Base-by-base conservation (phyloP, 2,797 vertebrate genomes). In the Poliocrania exsul region DNA sequence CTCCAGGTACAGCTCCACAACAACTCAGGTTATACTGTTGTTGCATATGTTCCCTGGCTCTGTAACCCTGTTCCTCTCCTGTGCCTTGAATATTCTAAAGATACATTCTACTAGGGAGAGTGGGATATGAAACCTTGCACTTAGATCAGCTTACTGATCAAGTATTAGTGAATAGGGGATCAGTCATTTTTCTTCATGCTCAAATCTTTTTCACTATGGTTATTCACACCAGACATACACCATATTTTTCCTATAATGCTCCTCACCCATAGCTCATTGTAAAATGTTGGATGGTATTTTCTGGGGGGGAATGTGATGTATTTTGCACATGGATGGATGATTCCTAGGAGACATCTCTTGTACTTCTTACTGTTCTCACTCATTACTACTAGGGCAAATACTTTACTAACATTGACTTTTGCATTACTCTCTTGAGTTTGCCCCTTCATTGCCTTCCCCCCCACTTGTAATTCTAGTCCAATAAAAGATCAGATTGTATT, bases 381-480 rank as follows among this genome's bases (percentile, higher is more conserved):
- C 9, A 5, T 24, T 81, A 24, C 9, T 73, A 7, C 20, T 24
- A 33, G 50, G 29, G 21, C 17, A 58, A 70, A 46, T 33, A 37
- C 25, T 66, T 75, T 60, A 74, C 21, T 46, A 57, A 26, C 9
- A 26, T 5, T 77, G 56, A 42, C 38, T 33, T 78, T 16, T 61
- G 15, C 35, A 33, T 77, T 75, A 7, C 40, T 84, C 11, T 65
- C 42, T 35, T 69, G 46, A 74, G 50, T 64, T 56, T 77, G 2
- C 28, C 19, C 8, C 26, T 81, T 83, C 60, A 20, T 16, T 37
- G 19, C 8, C 10, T 18, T 33, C 15, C 0, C 0, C 10, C 8
- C 3, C 11, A 12, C 31, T 49, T 56, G 33, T 54, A 56, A 10
- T 86, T 38, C 40, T 75, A 80, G 31, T 17, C 19, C 12, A 33